Conservation (phyloP, 2,113 vertebrate genomes). For the Petroica traversi region DNA sequence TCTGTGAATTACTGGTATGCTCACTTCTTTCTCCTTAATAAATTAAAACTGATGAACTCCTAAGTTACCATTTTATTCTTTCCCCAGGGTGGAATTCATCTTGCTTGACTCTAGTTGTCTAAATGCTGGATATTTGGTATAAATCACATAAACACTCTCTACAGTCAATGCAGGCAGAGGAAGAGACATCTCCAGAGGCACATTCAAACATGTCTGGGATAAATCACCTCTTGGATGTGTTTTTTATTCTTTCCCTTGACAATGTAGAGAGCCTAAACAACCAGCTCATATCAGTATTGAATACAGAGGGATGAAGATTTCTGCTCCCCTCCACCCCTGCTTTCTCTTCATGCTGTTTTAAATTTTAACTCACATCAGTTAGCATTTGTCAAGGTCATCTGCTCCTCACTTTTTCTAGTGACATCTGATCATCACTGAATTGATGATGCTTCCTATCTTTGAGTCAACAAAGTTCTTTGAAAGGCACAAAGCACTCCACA, state of each 20-base stretch:
- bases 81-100: slow-evolving; percentile 17
- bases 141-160: slow-evolving; percentile 5
- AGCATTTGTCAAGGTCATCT: neutral
- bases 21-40: neutral
- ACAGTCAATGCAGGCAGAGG: neutral
- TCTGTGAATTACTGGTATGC: neutral
- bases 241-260: neutral
- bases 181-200: neutral
- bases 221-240: neutral
- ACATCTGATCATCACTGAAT: neutral
- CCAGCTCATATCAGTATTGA: neutral
- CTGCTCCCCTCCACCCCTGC: rapidly evolving
- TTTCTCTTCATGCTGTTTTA: neutral
- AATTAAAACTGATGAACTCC: slow-evolving; percentile 33
- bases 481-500: neutral
- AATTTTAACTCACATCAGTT: neutral
- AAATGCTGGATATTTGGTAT: neutral
- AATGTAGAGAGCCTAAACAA: neutral
- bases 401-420: neutral
- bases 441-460: neutral
- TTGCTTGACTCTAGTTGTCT: slow-evolving; percentile 22
- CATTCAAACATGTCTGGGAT: neutral
- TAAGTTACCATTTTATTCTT: neutral
- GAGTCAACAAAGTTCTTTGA: neutral
- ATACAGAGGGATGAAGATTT: neutral